Evolutionary conservation across 2,888 invertebrate species (phyloP).

Genomic region (Agrochola circellaris): DNA sequence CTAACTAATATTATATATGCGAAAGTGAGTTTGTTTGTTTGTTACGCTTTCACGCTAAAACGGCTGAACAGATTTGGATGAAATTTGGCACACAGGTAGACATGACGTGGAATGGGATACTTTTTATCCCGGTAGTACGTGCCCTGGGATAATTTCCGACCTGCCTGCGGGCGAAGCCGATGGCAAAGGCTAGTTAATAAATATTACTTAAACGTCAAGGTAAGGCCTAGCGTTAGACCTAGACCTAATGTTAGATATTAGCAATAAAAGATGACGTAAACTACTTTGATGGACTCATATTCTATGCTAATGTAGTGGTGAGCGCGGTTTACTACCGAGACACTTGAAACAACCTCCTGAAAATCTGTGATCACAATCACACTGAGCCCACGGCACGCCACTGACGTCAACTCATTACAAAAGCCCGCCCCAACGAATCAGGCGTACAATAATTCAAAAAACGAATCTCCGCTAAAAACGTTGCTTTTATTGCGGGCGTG

Average conservation of each 20-base stretch:
- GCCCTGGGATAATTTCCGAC: too few species aligned
- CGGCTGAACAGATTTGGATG: too few species aligned
- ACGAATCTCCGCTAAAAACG: conserved; percentile 74
- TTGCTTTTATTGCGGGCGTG: conserved; percentile 71
- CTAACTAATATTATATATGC: too few species aligned
- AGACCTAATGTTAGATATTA: too few species aligned
- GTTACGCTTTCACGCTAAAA: too few species aligned
- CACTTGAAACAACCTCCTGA: background rate
- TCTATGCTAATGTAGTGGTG: background rate
- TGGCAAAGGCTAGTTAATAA: too few species aligned
- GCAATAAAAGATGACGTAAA: background rate
- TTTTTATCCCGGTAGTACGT: too few species aligned
- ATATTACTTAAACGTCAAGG: background rate
- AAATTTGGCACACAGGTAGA: too few species aligned
- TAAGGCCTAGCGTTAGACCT: background rate
- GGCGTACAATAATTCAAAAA: conserved; percentile 70
- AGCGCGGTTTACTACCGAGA: background rate
- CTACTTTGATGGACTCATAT: background rate
- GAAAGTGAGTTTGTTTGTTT: too few species aligned
- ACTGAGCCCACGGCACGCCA: conserved; percentile 35
- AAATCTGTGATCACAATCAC: conserved; percentile 13
- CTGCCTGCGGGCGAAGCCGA: too few species aligned
- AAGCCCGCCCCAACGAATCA: conserved; percentile 63
- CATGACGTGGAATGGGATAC: too few species aligned
- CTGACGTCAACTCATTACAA: conserved; percentile 60